These are phyloP conservation scores for Lacanobia oleracea DNA, from an alignment of 2,888 invertebrate genomes.

Conservation along the genomic window DNA sequence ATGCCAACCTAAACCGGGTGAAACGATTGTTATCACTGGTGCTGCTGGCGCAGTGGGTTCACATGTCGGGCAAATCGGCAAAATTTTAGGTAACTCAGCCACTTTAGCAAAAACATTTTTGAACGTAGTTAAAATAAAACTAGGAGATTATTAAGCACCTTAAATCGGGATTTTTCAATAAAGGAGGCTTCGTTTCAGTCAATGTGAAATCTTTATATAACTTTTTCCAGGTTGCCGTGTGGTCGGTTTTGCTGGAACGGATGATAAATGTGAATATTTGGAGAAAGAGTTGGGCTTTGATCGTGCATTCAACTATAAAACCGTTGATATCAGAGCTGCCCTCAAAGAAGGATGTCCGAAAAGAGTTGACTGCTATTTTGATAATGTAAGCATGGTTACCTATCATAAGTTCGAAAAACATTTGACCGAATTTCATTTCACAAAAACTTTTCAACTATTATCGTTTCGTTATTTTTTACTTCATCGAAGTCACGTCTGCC, in stretches of 20 bases:
- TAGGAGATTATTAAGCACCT: not conserved
- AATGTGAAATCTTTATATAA: not conserved
- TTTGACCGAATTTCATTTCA: too few species aligned
- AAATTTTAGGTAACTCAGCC: constrained; percentile 90
- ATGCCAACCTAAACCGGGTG: constrained; percentile 93
- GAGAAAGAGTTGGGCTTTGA: constrained; percentile 93
- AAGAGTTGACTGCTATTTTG: constrained; percentile 94
- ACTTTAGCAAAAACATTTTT: not conserved
- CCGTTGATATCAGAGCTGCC: constrained; percentile 88
- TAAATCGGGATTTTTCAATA: too few species aligned
- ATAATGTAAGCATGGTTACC: constrained; percentile 93
- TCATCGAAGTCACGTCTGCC: too few species aligned
- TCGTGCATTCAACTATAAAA: constrained; percentile 94
- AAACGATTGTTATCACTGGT: constrained; percentile 93
- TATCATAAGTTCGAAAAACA: too few species aligned
- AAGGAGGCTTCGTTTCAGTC: not conserved
- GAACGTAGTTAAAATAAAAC: not conserved
- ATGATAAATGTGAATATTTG: constrained; percentile 93
- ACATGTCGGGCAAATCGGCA: constrained; percentile 95
- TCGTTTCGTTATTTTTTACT: too few species aligned
- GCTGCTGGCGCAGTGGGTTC: constrained; percentile 95
- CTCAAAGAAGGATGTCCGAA: constrained; percentile 92
- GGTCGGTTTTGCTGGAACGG: constrained; percentile 92
- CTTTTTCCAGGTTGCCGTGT: constrained; percentile 80
- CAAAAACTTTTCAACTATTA: too few species aligned